phyloP scores from a whole-genome alignment of 2,113 vertebrate species.

The Numida meleagris region DNA sequence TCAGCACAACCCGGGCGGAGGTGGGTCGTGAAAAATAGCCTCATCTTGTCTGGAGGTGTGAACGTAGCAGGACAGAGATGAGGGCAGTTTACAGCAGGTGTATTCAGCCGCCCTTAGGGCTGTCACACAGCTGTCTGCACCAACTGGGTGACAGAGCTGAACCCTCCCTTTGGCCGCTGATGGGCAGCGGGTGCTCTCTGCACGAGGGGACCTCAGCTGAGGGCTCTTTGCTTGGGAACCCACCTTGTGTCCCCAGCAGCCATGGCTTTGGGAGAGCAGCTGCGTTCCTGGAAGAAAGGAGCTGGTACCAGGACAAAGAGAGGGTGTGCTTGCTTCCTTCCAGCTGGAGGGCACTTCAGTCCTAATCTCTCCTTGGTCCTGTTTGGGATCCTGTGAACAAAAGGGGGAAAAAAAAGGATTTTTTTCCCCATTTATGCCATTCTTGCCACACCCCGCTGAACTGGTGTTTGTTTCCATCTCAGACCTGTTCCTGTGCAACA shows the following conservation, averaged over 20 bases:
- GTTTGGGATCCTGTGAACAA: background rate
- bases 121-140: background rate
- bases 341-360: background rate
- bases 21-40: background rate
- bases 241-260: background rate
- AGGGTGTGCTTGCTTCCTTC: background rate
- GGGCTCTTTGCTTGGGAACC: background rate
- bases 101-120: background rate
- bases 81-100: background rate
- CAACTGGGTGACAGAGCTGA: background rate
- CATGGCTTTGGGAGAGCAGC: background rate
- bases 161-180: background rate
- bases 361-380: background rate
- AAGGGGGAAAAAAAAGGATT: background rate
- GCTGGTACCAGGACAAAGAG: background rate
- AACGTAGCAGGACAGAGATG: background rate
- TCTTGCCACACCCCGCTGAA: background rate
- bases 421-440: background rate
- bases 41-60: background rate
- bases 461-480: background rate
- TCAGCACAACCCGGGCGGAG: background rate
- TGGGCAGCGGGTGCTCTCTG: background rate
- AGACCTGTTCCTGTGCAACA: background rate
- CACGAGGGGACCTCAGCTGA: background rate
- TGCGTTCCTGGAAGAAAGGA: background rate